Percentiles rank a stretch among this genome's conserved stretches.
Evolutionary conservation across 2,113 vertebrate genomes (phyloP).

Genomic region (Corapipo altera): DNA sequence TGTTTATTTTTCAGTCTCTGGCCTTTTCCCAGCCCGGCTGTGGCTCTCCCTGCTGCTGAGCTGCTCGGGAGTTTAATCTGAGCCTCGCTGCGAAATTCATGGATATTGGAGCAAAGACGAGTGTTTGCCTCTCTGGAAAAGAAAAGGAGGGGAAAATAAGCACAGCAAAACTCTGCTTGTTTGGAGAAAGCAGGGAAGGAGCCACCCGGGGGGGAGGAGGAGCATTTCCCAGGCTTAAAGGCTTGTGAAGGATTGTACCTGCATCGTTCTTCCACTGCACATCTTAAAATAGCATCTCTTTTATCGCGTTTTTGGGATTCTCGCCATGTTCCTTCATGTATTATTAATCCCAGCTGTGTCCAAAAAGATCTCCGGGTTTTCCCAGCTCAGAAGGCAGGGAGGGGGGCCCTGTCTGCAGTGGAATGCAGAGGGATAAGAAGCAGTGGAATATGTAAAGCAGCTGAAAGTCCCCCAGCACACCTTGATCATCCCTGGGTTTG

Average conservation of each 20-base stretch:
- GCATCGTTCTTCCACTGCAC: rapidly evolving
- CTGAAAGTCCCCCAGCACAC: rapidly evolving
- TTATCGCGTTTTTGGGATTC: neutral
- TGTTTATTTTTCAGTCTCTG: neutral
- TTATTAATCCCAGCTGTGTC: neutral
- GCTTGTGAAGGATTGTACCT: neutral
- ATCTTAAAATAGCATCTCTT: neutral
- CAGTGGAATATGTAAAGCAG: rapidly evolving
- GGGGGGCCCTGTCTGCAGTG: neutral
- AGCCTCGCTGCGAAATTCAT: neutral
- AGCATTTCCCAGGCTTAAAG: neutral
- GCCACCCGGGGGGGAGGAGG: neutral
- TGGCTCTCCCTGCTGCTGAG: neutral
- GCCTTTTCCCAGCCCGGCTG: neutral
- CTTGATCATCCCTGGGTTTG: rapidly evolving
- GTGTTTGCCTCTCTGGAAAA: neutral
- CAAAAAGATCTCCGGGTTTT: neutral
- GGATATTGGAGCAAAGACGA: rapidly evolving
- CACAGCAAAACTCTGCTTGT: neutral
- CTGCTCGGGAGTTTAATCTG: rapidly evolving
- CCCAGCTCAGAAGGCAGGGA: neutral
- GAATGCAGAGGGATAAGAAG: neutral
- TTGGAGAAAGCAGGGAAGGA: neutral
- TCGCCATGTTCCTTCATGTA: neutral
- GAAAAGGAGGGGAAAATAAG: neutral